phyloP scores from a whole-genome alignment of 2,888 invertebrate genomes.

The Carcina quercana region DNA sequence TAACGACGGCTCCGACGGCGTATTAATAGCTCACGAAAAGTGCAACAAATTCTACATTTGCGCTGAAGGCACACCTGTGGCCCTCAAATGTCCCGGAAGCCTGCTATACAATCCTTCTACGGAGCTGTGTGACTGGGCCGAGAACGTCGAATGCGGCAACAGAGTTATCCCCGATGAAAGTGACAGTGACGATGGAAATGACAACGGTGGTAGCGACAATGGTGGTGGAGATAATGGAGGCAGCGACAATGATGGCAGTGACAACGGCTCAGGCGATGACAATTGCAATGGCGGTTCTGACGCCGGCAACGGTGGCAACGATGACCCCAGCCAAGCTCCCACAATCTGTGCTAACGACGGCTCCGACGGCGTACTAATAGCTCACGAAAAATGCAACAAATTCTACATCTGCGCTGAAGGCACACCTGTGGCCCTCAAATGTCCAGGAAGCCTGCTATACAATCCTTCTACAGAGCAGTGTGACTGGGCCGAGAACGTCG shows the following conservation, averaged over 20 bases:
- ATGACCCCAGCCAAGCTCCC: slow-evolving; percentile 18
- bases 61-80: slow-evolving; percentile 23
- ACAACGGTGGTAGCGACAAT: slow-evolving; percentile 2
- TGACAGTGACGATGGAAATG: slow-evolving; percentile 23
- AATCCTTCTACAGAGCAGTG: slow-evolving; percentile 21
- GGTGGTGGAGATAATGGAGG: slow-evolving; percentile 5
- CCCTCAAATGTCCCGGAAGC: slow-evolving; percentile 18
- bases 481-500: slow-evolving; percentile 28
- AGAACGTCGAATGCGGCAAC: slow-evolving; percentile 30
- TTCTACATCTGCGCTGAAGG: slow-evolving; percentile 28
- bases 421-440: slow-evolving; percentile 17
- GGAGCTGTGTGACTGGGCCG: slow-evolving; percentile 33
- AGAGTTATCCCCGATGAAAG: slow-evolving; percentile 22
- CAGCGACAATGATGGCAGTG: slow-evolving; percentile 4
- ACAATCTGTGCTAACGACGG: slow-evolving; percentile 24
- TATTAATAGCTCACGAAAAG: slow-evolving; percentile 20
- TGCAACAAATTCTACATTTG: slow-evolving; percentile 38
- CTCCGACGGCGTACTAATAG: slow-evolving; percentile 29
- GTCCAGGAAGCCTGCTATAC: slow-evolving; percentile 9
- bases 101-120: slow-evolving; percentile 28
- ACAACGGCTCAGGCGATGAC: slow-evolving; percentile 4
- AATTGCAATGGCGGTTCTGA: slow-evolving; percentile 4
- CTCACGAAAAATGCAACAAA: slow-evolving; percentile 33
- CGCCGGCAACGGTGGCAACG: slow-evolving; percentile 10
- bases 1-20: slow-evolving; percentile 26